Evolutionary conservation across 2,888 invertebrate species (phyloP), one percentile per base, ranked within the genome.

Genomic region (Lasiommata megera): DNA sequence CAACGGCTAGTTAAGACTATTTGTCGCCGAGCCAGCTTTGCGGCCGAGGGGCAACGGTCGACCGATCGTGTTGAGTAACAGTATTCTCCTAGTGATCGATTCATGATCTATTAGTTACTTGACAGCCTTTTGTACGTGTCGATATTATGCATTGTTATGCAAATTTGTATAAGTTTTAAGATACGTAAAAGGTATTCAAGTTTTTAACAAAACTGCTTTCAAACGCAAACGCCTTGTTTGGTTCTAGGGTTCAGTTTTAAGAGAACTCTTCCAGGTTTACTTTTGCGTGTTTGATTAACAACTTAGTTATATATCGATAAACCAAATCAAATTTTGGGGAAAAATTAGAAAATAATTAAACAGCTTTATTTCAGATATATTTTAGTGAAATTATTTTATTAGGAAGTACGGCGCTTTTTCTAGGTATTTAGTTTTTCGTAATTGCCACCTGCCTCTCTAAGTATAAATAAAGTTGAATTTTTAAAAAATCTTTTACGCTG

Each of bases 1-100:
- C 72, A 75, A 72, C 23, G 5, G 23, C 23, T 23, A 23, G 23
- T 70, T 70, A 79, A 69, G 71, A 74, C 77, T 79, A 77, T 71
- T 71, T 70, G 74, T 79, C 76, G 70, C 65, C 68, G 67, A 38
- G 59, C 62, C 54, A 58, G 54, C 74, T 70, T 70, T 70, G 68
- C 69, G 46, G 44, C 71, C 73, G 65, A 73, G 72, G 73, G 77
- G 79, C 79, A 80, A 79, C 67, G 76, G 70, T 75, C 79, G 74
- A 58, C 67, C 64, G 52, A 55, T 52, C 65, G 63, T 67, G 65
- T 66, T 62, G 67, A 62, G 61, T 80, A 80, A 81, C 80, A 78
- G 79, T 80, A 77, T 74, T 72, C 61, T 63, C 62, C 67, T 62
- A 67, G 63, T 69, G 65, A 76, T 71, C 72, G 76, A 73, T 72